Base-by-base conservation (phyloP, 2,113 vertebrate genomes). In the Oncorhynchus keta region DNA sequence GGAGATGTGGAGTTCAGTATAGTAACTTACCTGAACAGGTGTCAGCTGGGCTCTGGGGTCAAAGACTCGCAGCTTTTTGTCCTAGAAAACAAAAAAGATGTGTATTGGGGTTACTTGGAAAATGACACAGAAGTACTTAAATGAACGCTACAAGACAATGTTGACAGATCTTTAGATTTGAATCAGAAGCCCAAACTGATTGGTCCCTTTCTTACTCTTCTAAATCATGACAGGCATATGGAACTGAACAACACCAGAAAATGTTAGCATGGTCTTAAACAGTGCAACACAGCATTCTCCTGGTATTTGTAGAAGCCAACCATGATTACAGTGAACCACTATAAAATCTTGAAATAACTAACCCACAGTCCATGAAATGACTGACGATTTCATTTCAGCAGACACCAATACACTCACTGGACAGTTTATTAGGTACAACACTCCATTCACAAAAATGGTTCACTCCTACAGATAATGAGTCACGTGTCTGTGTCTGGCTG, bases 51-150 rank as follows among this genome's bases (percentile, higher is more conserved):
- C 91, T 87, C 98, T 92, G 20, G 96, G 97, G 89, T 99, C 98
- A 86, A 98, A 99, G 84, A 98, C 92, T 51, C 96, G 89, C 75
- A 99, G 91, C 87, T 95, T 97, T 90, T 97, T 99, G 91, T 99
- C 98, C 98, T 99, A 88, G 78, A 87, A 84, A 73, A 49, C 78
- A 67, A 0, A 77, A 2, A 39, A 70, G 2, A 24, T 3, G 74
- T 65, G 74, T 16, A 62, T 22, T 8, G 5, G 8, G 1, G 59
- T 62, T 2, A 62, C 7, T 20, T 62, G 18, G 18, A 16, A 8
- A 62, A 8, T 0, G 8, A 62, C 6, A 22, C 7, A n/a, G 59
- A 13, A 24, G 51, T 4, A 55, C 51, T 45, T 11, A 9, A 51
- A 16, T 5, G 3, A 51, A 14, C 3, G 14, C 12, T 1, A 16